These are phyloP conservation scores for Allygus modestus DNA, from an alignment of 2,888 invertebrate species.

Conservation along the genomic window DNA sequence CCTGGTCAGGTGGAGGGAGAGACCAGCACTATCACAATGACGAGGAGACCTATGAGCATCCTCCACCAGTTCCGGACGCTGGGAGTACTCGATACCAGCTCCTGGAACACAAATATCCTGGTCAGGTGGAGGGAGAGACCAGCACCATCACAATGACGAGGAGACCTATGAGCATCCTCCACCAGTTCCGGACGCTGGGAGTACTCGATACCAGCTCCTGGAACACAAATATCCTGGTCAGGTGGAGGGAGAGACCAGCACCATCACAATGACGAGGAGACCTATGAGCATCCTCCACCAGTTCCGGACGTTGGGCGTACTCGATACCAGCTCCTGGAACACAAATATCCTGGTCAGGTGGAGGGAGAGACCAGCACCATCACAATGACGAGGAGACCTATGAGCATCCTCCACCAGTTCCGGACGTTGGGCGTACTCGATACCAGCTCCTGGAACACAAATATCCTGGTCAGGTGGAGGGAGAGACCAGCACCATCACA, in stretches of 20 bases:
- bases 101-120: slow-evolving; percentile 79
- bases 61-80: slow-evolving; percentile 96
- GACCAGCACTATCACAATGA: slow-evolving; percentile 92
- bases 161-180: slow-evolving; percentile 94
- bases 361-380: slow-evolving; percentile 93
- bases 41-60: slow-evolving; percentile 93
- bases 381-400: slow-evolving; percentile 93
- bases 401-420: slow-evolving; percentile 97
- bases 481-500: slow-evolving; percentile 89
- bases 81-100: slow-evolving; percentile 91
- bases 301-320: slow-evolving; percentile 92
- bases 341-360: slow-evolving; percentile 76
- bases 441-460: slow-evolving; percentile 87
- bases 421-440: slow-evolving; percentile 91
- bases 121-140: slow-evolving; percentile 90
- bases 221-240: slow-evolving; percentile 70
- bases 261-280: slow-evolving; percentile 91
- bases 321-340: slow-evolving; percentile 91
- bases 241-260: slow-evolving; percentile 89
- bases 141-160: slow-evolving; percentile 93
- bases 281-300: slow-evolving; percentile 97
- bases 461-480: slow-evolving; percentile 78
- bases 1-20: slow-evolving; percentile 87
- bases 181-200: slow-evolving; percentile 94
- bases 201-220: slow-evolving; percentile 94